Conservation (phyloP, 2,888 invertebrate species). For the Monopis laevigella region DNA sequence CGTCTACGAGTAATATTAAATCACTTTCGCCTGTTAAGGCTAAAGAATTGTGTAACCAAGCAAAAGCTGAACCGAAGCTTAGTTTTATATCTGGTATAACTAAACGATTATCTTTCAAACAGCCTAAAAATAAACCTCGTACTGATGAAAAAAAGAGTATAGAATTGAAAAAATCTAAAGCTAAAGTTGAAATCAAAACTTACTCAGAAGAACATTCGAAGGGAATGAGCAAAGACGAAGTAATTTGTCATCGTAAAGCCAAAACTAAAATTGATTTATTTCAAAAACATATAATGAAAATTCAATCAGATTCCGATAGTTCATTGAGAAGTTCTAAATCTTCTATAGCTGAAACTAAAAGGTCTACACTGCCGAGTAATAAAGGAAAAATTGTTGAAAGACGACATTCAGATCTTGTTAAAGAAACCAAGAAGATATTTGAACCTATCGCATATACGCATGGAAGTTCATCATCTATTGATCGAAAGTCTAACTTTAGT, state of each 20-base stretch:
- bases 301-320: constrained; percentile 50
- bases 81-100: constrained; percentile 46
- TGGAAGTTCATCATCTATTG: constrained; percentile 30
- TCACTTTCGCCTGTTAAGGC: constrained; percentile 11
- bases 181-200: constrained; percentile 51
- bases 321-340: constrained; percentile 43
- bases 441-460: constrained; percentile 36
- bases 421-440: constrained; percentile 44
- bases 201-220: constrained; percentile 44
- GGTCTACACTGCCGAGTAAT: constrained; percentile 18
- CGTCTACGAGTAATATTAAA: no score
- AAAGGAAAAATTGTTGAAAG: constrained; percentile 10
- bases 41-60: constrained; percentile 21
- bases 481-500: constrained; percentile 30
- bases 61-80: constrained; percentile 27
- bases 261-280: constrained; percentile 59
- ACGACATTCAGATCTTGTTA: constrained; percentile 27
- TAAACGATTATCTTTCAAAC: constrained; percentile 46
- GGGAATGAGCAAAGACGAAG: constrained; percentile 46
- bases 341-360: constrained; percentile 36
- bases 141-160: constrained; percentile 27
- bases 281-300: constrained; percentile 52
- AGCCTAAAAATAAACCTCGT: constrained; percentile 39
- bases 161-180: constrained; percentile 29
- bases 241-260: constrained; percentile 50